Evolutionary conservation across 2,888 invertebrate species (phyloP).

Genomic region (Microplitis manilae): DNA sequence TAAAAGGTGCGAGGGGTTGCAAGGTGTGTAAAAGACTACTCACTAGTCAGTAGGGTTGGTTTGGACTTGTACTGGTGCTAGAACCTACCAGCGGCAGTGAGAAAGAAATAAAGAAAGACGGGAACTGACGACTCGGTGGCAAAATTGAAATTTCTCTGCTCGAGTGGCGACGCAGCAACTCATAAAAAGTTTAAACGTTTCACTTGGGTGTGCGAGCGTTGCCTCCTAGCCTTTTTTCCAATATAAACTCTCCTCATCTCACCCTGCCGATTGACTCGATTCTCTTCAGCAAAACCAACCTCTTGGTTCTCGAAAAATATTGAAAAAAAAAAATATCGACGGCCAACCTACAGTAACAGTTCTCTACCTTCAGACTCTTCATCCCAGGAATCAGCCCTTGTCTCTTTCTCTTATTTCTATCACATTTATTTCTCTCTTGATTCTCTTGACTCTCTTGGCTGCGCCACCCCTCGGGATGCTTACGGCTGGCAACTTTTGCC

Average conservation of each 20-base stretch:
- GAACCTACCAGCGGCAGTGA: conserved; percentile 30
- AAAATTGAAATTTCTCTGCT: conserved; percentile 71
- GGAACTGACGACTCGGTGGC: conserved; percentile 54
- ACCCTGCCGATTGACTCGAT: conserved; percentile 58
- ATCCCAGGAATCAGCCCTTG: conserved; percentile 10
- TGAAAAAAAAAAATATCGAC: conserved; percentile 4
- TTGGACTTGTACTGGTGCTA: neutral
- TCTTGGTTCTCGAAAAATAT: conserved; percentile 9
- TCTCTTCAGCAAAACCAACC: conserved; percentile 56
- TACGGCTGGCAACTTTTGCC: conserved; percentile 61
- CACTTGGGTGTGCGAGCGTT: conserved; percentile 57
- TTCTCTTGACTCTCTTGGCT: conserved; percentile 1
- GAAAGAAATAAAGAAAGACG: conserved; percentile 46
- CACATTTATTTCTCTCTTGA: conserved; percentile 23
- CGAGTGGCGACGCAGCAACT: conserved; percentile 70
- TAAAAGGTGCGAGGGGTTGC: too few species aligned
- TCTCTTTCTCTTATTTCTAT: conserved; percentile 25
- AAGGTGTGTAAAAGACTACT: conserved; percentile 26
- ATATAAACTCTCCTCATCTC: conserved; percentile 53
- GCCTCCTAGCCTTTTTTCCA: conserved; percentile 43
- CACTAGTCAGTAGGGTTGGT: conserved; percentile 2
- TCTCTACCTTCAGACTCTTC: conserved; percentile 3
- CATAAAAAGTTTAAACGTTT: conserved; percentile 72
- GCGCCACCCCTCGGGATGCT: conserved; percentile 49
- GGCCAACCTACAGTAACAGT: neutral